Percentiles rank a stretch among this genome's conserved stretches.
These are phyloP conservation scores for Ciconia maguari DNA, from an alignment of 2,113 vertebrate genomes.

Conservation along the genomic window DNA sequence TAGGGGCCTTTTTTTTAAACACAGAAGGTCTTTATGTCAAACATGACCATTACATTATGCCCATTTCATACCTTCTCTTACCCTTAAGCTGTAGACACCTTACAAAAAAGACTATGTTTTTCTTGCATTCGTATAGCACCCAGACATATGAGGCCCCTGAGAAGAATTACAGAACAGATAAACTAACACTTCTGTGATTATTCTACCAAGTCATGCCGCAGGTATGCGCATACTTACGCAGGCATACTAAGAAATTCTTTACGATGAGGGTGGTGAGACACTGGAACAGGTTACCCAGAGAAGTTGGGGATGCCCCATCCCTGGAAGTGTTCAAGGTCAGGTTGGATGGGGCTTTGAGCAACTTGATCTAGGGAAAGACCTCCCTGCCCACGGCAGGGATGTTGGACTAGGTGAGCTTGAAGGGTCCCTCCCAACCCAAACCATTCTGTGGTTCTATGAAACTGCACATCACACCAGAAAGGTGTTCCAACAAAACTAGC, in stretches of 20 bases:
- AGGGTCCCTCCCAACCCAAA: background rate
- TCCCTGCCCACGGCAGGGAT: background rate
- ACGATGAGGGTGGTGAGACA: background rate
- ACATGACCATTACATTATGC: background rate
- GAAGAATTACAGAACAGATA: background rate
- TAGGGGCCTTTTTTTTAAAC: background rate
- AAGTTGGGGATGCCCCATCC: background rate
- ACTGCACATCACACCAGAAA: background rate
- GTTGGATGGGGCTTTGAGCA: background rate
- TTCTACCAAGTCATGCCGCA: background rate
- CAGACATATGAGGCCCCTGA: background rate
- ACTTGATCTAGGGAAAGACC: background rate
- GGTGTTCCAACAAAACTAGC: background rate
- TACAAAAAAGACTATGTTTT: background rate
- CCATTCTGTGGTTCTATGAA: background rate
- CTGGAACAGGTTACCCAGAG: background rate
- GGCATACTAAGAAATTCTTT: background rate
- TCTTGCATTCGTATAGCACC: accelerated
- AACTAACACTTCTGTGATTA: background rate
- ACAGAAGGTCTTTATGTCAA: background rate
- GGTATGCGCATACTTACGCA: background rate
- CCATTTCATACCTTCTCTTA: background rate
- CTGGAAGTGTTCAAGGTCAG: background rate
- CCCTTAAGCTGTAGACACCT: background rate
- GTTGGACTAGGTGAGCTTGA: background rate